Evolutionary conservation across 2,888 invertebrate genomes (phyloP), one percentile per base, ranked within the genome.

Genomic region (Drosophila helvetica): DNA sequence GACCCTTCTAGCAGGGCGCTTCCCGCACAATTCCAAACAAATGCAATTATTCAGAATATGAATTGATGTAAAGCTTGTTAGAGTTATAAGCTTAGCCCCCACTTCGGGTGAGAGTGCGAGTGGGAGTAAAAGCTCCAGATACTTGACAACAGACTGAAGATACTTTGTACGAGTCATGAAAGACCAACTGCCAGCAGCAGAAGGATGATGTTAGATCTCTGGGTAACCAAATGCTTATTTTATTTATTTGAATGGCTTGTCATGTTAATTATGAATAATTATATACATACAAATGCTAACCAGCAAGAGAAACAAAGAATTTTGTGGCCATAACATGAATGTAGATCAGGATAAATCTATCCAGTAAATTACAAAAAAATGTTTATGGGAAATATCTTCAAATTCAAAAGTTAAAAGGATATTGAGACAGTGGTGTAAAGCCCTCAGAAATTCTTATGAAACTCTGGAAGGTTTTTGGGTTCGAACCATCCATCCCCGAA

Each of bases 61-160:
- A 74, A 60, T 73, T 73, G 67, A 19, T 51, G 60, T 57, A 66
- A 66, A 72, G 66, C 66, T 52, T 69, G 56, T 70, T 70, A 63
- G 52, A 70, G 63, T 56, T 66, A 66, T 66, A 56, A 65, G 66
- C 66, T 66, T 51, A 68, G 38, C 33, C 1, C 8, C 30, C 33
- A 18, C 53, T 8, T 8, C 10, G 43, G 10, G 50, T 10, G 59
- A 9, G 52, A 45, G 22, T 33, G 42, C 10, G 47, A n/a, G 51
- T 12, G 59, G 12, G 43, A 45, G 22, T 33, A 30, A 22, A 30
- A n/a, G 65, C 48, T 38, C 54, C 42, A 53, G 47, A 65, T 62
- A 58, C 58, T 60, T 60, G 33, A 27, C 17, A 52, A 42, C 47
- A 25, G 30, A 27, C 47, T 46, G 45, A 25, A 22, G 38, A 15